phyloP scores from a whole-genome alignment of 1,140 invertebrate species.

The Atta cephalotes region DNA sequence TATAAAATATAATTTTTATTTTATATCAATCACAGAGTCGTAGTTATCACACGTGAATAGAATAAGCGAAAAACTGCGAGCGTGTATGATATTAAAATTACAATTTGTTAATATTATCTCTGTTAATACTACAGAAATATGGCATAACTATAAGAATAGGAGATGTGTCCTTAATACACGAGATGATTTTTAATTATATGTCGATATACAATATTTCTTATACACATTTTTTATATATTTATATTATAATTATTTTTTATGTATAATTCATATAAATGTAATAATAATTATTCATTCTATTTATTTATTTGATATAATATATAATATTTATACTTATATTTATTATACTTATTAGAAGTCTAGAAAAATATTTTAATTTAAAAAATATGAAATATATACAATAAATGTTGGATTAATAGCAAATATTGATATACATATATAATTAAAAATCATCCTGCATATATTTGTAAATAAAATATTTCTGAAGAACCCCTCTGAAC shows the following conservation, averaged over 20 bases:
- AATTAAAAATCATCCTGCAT: conserved; percentile 13
- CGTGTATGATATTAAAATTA: conserved; percentile 13
- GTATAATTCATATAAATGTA: too few relatives aligned
- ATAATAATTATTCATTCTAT: too few relatives aligned
- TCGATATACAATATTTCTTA: neutral
- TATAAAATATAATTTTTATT: conserved; percentile 31
- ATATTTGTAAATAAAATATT: conserved; percentile 30
- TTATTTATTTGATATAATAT: neutral
- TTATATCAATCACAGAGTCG: neutral
- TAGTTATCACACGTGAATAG: neutral
- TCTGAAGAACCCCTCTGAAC: neutral
- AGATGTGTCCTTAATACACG: conserved; percentile 19
- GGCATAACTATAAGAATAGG: conserved; percentile 14
- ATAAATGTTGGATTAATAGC: neutral
- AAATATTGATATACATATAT: neutral
- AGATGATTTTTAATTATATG: conserved; percentile 13
- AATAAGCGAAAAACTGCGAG: neutral
- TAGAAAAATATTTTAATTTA: neutral
- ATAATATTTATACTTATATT: too few relatives aligned
- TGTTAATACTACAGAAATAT: neutral
- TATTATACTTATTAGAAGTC: neutral
- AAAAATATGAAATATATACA: neutral
- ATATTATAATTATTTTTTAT: too few relatives aligned
- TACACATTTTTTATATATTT: neutral
- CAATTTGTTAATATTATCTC: neutral